Evolutionary conservation across 2,797 vertebrate genomes (phyloP).

Genomic region (Tapera naevia): DNA sequence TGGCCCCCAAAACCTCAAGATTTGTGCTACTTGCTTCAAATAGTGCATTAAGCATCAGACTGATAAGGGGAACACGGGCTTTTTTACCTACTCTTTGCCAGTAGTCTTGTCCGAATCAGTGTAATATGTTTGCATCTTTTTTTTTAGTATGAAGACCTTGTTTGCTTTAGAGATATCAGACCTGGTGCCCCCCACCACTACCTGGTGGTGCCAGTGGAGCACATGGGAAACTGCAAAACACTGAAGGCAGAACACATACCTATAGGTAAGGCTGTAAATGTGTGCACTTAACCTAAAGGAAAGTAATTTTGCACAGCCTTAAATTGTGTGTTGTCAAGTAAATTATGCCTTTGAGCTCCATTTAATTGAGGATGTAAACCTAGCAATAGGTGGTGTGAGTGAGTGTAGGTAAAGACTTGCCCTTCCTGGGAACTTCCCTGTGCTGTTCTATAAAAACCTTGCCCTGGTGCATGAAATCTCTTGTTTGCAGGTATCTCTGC

Average conservation of each 20-base stretch:
- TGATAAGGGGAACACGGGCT: accelerated
- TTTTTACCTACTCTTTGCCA: neutral
- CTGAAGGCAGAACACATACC: conserved; percentile 84
- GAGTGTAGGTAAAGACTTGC: too few species aligned
- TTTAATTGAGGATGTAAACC: neutral
- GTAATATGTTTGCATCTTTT: neutral
- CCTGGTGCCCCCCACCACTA: conserved; percentile 93
- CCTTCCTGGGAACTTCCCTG: neutral
- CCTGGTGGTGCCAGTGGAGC: conserved; percentile 90
- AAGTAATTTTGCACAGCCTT: neutral
- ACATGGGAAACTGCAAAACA: conserved; percentile 91
- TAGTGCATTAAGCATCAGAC: accelerated
- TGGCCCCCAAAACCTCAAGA: accelerated
- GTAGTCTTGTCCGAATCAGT: accelerated
- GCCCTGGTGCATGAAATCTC: too few species aligned
- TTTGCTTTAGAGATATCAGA: conserved; percentile 92
- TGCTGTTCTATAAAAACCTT: neutral
- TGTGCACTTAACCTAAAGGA: too few species aligned
- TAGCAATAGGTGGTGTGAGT: neutral
- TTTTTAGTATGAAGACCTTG: conserved; percentile 87
- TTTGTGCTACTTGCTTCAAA: accelerated
- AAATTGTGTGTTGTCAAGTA: neutral
- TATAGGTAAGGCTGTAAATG: conserved; percentile 77
- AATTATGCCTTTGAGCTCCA: neutral
- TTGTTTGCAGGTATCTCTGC: neutral